These are phyloP conservation scores for Simalia tracyae DNA, from an alignment of 2,797 vertebrate species.

Conservation along the genomic window DNA sequence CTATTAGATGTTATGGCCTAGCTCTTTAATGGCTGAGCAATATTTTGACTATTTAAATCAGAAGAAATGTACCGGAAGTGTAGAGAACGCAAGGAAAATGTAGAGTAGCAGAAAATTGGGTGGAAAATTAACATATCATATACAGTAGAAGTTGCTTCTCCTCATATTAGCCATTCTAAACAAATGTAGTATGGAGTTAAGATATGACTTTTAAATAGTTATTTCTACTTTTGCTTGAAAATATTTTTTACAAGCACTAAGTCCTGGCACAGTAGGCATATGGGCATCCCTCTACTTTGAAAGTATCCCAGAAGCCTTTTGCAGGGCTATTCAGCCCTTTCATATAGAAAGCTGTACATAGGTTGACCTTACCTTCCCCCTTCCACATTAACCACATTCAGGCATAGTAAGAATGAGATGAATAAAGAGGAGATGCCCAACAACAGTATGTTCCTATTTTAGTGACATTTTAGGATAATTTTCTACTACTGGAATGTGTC, in stretches of 20 bases:
- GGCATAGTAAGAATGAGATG: background rate
- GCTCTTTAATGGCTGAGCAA: constrained; percentile 34
- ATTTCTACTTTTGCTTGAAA: background rate
- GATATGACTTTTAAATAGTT: background rate
- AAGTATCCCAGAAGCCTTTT: background rate
- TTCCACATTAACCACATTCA: background rate
- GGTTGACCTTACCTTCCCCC: background rate
- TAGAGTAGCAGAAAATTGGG: constrained; percentile 49
- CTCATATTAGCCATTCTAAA: background rate
- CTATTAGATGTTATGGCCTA: constrained; percentile 20
- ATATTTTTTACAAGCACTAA: background rate
- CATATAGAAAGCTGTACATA: background rate
- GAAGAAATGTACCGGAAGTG: constrained; percentile 54
- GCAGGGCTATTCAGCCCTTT: background rate
- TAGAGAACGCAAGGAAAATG: constrained; percentile 53
- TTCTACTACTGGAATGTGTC: background rate
- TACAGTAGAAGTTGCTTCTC: background rate
- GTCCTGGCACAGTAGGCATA: background rate
- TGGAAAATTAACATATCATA: constrained; percentile 38
- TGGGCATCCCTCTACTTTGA: background rate
- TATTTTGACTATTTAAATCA: constrained; percentile 30
- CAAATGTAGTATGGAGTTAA: background rate
- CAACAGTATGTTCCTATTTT: background rate
- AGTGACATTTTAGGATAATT: background rate
- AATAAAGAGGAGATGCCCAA: background rate